A percentile compares a stretch with the other conserved stretches of the same genome.
Evolutionary conservation across 2,888 invertebrate species (phyloP).

Genomic region (Tortrix viridana): DNA sequence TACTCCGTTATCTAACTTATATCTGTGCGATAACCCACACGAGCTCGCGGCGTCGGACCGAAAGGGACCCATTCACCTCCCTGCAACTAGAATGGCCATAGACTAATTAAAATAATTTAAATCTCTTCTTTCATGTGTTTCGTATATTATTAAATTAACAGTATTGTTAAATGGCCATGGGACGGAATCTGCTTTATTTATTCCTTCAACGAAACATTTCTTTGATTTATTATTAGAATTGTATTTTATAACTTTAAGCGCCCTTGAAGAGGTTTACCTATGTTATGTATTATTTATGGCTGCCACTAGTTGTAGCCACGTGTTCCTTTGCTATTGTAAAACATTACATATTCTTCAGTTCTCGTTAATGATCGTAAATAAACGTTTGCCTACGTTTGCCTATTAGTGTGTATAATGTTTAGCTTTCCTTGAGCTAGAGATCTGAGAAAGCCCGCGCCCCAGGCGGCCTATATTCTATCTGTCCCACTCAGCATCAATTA

Average conservation of each 20-base stretch:
- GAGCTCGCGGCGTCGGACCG: slow-evolving; percentile 25
- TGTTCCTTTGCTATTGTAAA: no score
- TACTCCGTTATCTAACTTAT: slow-evolving; percentile 30
- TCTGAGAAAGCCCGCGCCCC: slow-evolving; percentile 57
- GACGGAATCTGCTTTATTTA: neutral
- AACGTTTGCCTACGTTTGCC: slow-evolving; percentile 1
- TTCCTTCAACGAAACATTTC: slow-evolving; percentile 10
- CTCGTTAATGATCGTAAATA: neutral
- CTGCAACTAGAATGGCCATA: neutral
- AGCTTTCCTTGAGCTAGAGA: slow-evolving; percentile 47
- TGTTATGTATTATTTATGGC: no score
- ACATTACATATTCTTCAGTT: neutral
- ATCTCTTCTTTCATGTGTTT: slow-evolving; percentile 1
- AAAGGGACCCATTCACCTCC: slow-evolving; percentile 25
- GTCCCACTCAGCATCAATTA: slow-evolving; percentile 53
- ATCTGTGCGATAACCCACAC: slow-evolving; percentile 31
- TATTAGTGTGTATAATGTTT: neutral
- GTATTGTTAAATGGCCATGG: neutral
- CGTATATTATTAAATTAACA: neutral
- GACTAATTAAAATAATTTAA: slow-evolving; percentile 1
- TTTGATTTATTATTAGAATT: neutral
- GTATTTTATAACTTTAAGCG: neutral
- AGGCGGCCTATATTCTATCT: slow-evolving; percentile 55
- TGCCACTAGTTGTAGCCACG: no score
- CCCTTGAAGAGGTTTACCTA: neutral